A percentile compares a stretch with the other conserved stretches of the same genome.
Evolutionary conservation across 1,140 invertebrate genomes (phyloP).

Genomic region (Camponotus pennsylvanicus): DNA sequence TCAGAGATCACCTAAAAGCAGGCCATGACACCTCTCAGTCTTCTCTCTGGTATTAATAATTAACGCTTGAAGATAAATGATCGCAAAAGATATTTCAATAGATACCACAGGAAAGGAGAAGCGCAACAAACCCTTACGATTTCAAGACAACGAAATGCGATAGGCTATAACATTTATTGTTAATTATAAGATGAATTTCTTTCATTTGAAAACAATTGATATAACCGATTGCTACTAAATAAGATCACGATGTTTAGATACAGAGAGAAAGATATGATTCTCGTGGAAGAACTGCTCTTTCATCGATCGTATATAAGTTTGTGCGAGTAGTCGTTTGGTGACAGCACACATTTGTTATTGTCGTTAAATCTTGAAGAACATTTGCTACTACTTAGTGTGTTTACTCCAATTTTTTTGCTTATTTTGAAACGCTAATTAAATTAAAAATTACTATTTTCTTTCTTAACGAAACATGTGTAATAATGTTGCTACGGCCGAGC

Average conservation of each 20-base stretch:
- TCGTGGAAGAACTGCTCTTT: background rate
- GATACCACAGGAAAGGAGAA: too few relatives aligned
- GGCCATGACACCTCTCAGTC: too few relatives aligned
- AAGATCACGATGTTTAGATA: background rate
- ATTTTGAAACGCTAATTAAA: background rate
- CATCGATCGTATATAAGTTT: background rate
- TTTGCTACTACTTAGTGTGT: background rate
- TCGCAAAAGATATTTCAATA: too few relatives aligned
- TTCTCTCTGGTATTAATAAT: too few relatives aligned
- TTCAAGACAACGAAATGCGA: too few relatives aligned
- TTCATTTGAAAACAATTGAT: background rate
- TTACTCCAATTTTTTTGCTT: background rate
- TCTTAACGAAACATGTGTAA: background rate
- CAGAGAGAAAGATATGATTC: too few relatives aligned
- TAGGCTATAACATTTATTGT: background rate
- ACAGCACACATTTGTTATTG: conserved; percentile 1
- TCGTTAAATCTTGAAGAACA: background rate
- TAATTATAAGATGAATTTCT: background rate
- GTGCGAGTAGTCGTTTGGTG: background rate
- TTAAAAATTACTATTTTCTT: background rate
- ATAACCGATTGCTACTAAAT: background rate
- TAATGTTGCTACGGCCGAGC: background rate
- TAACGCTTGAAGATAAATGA: too few relatives aligned
- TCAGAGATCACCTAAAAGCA: too few relatives aligned
- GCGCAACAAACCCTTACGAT: too few relatives aligned